phyloP scores from a whole-genome alignment of 2,888 invertebrate genomes.

The Blastobasis adustella region DNA sequence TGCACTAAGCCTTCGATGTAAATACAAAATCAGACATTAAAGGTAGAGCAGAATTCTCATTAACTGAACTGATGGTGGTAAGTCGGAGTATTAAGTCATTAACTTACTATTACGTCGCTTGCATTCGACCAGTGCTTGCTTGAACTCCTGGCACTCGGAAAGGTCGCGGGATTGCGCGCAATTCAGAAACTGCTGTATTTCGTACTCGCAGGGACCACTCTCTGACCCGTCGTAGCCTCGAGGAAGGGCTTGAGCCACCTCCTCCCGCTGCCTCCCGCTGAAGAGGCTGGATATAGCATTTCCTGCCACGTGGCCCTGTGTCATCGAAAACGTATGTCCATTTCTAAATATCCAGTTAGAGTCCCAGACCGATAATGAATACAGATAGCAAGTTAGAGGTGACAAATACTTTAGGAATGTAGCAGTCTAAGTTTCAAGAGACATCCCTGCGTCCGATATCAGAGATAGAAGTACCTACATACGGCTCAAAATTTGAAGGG shows the following conservation, averaged over 20 bases:
- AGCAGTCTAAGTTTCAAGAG: too few relatives aligned
- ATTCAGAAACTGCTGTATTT: slow-evolving; percentile 94
- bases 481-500: too few relatives aligned
- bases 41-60: too few relatives aligned
- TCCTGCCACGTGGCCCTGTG: slow-evolving; percentile 90
- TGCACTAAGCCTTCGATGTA: too few relatives aligned
- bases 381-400: too few relatives aligned
- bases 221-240: slow-evolving; percentile 56
- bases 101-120: slow-evolving; percentile 82
- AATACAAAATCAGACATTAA: too few relatives aligned
- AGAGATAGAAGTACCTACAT: too few relatives aligned
- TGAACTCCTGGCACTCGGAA: slow-evolving; percentile 93
- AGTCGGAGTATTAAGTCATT: background rate
- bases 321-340: background rate
- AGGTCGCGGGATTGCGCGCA: slow-evolving; percentile 89
- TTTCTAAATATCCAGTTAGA: too few relatives aligned
- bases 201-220: slow-evolving; percentile 90
- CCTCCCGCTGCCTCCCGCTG: slow-evolving; percentile 37
- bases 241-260: slow-evolving; percentile 45
- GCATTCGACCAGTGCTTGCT: slow-evolving; percentile 95
- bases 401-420: too few relatives aligned
- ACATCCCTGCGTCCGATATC: too few relatives aligned
- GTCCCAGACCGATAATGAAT: too few relatives aligned
- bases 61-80: too few relatives aligned
- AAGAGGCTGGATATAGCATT: slow-evolving; percentile 82